These are phyloP conservation scores for Aspidapion aeneum DNA, from an alignment of 2,888 invertebrate genomes.

Conservation along the genomic window DNA sequence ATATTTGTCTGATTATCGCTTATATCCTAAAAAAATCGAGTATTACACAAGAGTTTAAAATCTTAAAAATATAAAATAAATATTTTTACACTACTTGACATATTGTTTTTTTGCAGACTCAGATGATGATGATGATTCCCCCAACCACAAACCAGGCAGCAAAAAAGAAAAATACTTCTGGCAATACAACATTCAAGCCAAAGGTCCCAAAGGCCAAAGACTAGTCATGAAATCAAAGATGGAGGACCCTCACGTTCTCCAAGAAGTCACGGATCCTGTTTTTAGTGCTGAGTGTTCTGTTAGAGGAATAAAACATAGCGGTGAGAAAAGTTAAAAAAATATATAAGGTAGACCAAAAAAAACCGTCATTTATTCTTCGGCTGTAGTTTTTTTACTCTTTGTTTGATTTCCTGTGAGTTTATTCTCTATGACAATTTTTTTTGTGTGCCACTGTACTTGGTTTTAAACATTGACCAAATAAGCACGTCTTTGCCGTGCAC, in stretches of 20 bases:
- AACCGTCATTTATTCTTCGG: background rate
- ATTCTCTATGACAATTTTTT: no score
- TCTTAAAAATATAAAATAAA: no score
- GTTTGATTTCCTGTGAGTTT: no score
- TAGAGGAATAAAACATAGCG: conserved; percentile 82
- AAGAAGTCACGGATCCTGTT: conserved; percentile 92
- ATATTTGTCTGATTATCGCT: no score
- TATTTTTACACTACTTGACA: no score
- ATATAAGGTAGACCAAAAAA: no score
- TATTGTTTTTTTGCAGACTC: conserved; percentile 51
- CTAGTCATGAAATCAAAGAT: conserved; percentile 79
- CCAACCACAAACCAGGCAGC: conserved; percentile 35
- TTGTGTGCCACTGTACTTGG: no score
- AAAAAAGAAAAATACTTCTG: conserved; percentile 91
- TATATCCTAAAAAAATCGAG: no score
- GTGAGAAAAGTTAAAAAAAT: no score
- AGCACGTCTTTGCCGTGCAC: no score
- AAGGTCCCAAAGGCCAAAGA: conserved; percentile 94
- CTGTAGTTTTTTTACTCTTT: conserved; percentile 6
- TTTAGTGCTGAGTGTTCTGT: conserved; percentile 91
- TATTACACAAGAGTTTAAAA: no score
- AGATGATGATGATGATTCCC: conserved; percentile 58
- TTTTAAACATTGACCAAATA: no score
- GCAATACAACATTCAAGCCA: conserved; percentile 98
- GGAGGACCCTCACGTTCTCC: conserved; percentile 88